Evolutionary conservation across 2,797 vertebrate genomes (phyloP).

Genomic region (Hyperoplus immaculatus): DNA sequence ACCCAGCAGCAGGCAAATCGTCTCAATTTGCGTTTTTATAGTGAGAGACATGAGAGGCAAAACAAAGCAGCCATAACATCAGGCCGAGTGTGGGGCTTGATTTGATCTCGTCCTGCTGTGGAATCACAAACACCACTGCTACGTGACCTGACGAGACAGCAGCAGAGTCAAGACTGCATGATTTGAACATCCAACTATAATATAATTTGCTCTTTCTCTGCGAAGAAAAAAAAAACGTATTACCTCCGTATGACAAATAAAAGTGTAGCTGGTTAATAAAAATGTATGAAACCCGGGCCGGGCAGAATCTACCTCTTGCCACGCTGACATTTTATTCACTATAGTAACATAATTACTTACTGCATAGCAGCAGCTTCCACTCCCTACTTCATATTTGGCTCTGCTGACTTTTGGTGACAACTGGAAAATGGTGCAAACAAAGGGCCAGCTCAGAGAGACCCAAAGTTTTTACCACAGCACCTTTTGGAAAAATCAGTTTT

Average conservation of each 20-base stretch:
- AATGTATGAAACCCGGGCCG: conserved; percentile 13
- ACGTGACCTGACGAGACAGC: background rate
- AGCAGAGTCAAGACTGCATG: conserved; percentile 4
- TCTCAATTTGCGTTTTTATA: conserved; percentile 2
- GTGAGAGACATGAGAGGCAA: background rate
- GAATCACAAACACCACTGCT: background rate
- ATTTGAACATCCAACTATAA: background rate
- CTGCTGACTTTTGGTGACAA: background rate
- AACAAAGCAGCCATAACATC: conserved; percentile 15
- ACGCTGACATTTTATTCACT: conserved; percentile 26
- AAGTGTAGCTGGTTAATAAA: conserved; percentile 9
- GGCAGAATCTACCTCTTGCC: background rate
- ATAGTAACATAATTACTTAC: conserved; percentile 3
- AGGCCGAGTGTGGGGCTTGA: conserved; percentile 11
- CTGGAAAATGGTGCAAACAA: conserved; percentile 15
- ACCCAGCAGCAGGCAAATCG: conserved; percentile 7
- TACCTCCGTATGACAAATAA: background rate
- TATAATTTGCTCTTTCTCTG: conserved; percentile 15
- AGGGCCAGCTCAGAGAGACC: background rate
- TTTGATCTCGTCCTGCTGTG: conserved; percentile 15
- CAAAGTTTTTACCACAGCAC: background rate
- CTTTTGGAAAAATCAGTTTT: conserved; percentile 21
- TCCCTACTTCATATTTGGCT: conserved; percentile 4
- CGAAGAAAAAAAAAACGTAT: background rate
- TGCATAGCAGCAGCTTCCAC: background rate